phyloP scores from a whole-genome alignment of 2,113 vertebrate genomes.

The Asarcornis scutulata region DNA sequence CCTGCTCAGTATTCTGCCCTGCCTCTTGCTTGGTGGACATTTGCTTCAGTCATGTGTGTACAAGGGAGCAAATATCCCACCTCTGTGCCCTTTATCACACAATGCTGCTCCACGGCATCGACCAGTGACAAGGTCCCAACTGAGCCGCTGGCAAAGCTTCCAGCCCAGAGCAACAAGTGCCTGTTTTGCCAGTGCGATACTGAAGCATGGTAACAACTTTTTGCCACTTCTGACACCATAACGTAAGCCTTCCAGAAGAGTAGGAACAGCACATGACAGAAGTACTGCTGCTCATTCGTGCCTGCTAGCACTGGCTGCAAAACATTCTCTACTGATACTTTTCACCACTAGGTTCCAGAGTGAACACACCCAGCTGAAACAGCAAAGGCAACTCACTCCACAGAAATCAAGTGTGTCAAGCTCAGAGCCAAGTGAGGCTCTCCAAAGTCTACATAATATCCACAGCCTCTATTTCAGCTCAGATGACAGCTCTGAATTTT shows the following conservation, averaged over 20 bases:
- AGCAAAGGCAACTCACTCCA: background rate
- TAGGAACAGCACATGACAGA: background rate
- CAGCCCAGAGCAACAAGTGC: background rate
- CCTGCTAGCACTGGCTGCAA: background rate
- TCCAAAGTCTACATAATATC: background rate
- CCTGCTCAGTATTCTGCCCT: fast-evolving
- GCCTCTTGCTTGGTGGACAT: background rate
- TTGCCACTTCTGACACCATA: background rate
- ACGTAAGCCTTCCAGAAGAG: background rate
- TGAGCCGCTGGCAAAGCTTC: background rate
- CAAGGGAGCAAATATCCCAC: background rate
- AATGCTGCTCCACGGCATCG: background rate
- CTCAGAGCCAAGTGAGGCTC: background rate
- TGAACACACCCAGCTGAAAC: background rate
- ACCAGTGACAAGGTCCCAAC: background rate
- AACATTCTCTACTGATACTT: background rate
- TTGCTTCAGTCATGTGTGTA: background rate
- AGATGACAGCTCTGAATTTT: background rate
- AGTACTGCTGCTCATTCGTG: background rate
- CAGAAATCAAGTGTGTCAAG: background rate
- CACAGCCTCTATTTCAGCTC: background rate
- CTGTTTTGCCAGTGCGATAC: background rate
- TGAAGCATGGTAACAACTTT: background rate
- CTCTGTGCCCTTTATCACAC: background rate
- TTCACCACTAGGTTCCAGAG: background rate